Percentiles rank a stretch among this genome's conserved stretches.
Evolutionary conservation across 2,888 invertebrate genomes (phyloP).

Genomic region (Spodoptera picta): DNA sequence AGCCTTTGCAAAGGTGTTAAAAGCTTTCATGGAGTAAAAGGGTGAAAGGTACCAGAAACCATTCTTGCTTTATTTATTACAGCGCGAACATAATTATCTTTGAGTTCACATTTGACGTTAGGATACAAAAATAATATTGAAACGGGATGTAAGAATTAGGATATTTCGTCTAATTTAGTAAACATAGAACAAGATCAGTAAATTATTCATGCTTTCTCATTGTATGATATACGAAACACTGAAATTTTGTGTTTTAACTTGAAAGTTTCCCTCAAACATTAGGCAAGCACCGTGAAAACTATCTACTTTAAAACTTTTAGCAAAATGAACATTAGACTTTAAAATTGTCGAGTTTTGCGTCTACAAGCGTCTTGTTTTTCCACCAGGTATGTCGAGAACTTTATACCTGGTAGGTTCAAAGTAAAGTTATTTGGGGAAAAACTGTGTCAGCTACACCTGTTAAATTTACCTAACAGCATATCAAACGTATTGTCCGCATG

Average conservation of each 20-base stretch:
- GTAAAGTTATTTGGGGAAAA: conserved; percentile 9
- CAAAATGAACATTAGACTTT: conserved; percentile 4
- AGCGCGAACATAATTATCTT: neutral
- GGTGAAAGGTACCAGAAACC: conserved; percentile 20
- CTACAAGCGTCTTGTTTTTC: too few species aligned
- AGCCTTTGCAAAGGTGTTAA: conserved; percentile 38
- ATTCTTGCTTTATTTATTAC: conserved; percentile 25
- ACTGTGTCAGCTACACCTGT: conserved; percentile 28
- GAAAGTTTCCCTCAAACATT: conserved; percentile 29
- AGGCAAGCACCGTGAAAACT: conserved; percentile 9
- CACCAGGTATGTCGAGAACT: too few species aligned
- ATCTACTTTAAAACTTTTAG: conserved; percentile 14
- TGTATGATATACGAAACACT: conserved; percentile 18
- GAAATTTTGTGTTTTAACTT: conserved; percentile 14
- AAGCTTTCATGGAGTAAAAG: conserved; percentile 45
- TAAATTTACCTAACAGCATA: conserved; percentile 39
- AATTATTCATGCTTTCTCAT: conserved; percentile 21
- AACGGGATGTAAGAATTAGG: too few species aligned
- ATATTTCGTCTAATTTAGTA: conserved; percentile 9
- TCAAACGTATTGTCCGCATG: conserved; percentile 38
- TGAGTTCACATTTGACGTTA: too few species aligned
- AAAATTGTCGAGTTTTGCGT: too few species aligned
- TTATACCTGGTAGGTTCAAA: too few species aligned
- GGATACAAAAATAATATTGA: too few species aligned
- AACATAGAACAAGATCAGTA: conserved; percentile 13